Percentiles rank a stretch among this genome's conserved stretches.
Conservation (phyloP, 2,888 invertebrate genomes). For the Drymonia ruficornis region DNA sequence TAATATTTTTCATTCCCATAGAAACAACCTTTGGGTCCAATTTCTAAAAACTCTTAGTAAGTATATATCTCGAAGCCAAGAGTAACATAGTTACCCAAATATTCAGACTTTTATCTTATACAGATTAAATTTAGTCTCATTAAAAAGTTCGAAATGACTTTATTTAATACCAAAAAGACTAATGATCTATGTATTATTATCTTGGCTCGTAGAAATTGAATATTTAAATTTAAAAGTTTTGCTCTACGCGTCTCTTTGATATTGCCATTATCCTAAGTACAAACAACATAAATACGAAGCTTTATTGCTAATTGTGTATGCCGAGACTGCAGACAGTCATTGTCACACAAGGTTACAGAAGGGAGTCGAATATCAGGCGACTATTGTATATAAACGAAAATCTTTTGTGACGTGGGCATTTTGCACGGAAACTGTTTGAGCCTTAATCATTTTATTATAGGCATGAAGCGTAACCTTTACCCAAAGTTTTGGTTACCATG, state of each 20-base stretch:
- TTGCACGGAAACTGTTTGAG: too few relatives aligned
- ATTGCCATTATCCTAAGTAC: conserved; percentile 9
- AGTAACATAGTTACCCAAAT: not conserved
- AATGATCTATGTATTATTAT: not conserved
- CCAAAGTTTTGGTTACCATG: too few relatives aligned
- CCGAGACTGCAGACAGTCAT: conserved; percentile 25
- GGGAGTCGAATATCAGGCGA: conserved; percentile 11
- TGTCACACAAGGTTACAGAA: conserved; percentile 28
- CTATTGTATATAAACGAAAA: not conserved
- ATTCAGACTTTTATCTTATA: not conserved
- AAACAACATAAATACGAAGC: conserved; percentile 16
- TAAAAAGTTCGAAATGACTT: not conserved
- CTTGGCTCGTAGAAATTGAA: not conserved
- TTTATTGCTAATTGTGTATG: conserved; percentile 30
- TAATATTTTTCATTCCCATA: too few relatives aligned
- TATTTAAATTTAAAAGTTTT: not conserved
- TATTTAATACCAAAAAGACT: not conserved
- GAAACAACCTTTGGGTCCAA: too few relatives aligned
- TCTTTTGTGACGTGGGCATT: too few relatives aligned
- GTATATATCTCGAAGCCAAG: not conserved
- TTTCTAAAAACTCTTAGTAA: too few relatives aligned
- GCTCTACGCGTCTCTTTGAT: conserved; percentile 10
- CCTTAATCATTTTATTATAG: too few relatives aligned
- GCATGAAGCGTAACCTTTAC: too few relatives aligned
- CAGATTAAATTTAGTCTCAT: not conserved